Evolutionary conservation across 2,888 invertebrate species (phyloP), one percentile per base, ranked within the genome.

Genomic region (Tetheella fluctuosa): DNA sequence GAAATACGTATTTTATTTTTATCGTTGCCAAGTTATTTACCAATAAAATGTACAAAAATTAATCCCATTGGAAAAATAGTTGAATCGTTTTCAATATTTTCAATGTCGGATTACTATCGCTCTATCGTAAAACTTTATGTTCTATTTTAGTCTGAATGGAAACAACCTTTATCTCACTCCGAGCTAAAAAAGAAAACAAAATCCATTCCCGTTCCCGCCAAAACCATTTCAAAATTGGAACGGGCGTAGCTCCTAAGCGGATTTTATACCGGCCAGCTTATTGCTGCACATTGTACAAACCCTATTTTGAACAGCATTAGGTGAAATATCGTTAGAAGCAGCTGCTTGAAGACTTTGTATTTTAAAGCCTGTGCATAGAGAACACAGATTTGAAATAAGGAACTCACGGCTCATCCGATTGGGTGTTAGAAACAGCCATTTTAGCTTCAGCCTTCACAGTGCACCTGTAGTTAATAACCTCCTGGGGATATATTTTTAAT

Each of bases 151-250:
- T 60, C 60, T 64, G 68, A 67, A 71, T 68, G 58, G 60, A 65
- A 70, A 71, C 70, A 74, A 71, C 64, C 73, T 73, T 74, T 62
- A 65, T 64, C 57, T 64, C 59, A 58, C 57, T 68, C 53, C 65
- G 71, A 59, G 56, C 61, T 65, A 55, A 59, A 57, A 58, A 59
- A 39, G 6, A 64, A 63, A 68, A 63, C 67, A 69, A 76, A 85
- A 81, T 80, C 83, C 80, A 67, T 67, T 69, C 74, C 79, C 74
- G 72, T 83, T 83, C 79, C 71, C 76, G 76, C 83, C 80, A 80
- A 85, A 88, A 86, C 84, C 84, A 88, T 88, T 89, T 87, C 81
- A 84, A 88, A 90, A 88, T 89, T 88, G 86, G 81, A 89, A 87
- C 82, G 78, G 80, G 85, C 81, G 79, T 80, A 80, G 77, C 79